Evolutionary conservation across 2,113 vertebrate genomes (phyloP).

Genomic region (Leucosticte australis): DNA sequence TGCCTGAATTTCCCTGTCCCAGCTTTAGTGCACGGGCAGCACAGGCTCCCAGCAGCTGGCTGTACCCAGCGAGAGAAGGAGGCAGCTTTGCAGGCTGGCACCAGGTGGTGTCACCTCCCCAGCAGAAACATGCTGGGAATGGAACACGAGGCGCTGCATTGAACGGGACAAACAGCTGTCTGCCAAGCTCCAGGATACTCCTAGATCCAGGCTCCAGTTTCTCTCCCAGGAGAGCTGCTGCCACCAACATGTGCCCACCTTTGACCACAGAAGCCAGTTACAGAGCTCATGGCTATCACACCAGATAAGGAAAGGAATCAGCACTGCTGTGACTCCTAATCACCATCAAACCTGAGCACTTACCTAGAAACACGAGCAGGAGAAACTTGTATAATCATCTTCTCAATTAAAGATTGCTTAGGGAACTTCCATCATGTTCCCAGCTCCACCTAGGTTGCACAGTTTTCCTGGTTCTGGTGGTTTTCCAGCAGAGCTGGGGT

Average conservation of each 20-base stretch:
- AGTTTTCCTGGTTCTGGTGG: fast-evolving
- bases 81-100: neutral
- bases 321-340: neutral
- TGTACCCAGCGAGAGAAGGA: neutral
- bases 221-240: neutral
- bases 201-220: neutral
- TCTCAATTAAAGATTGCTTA: neutral
- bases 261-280: neutral
- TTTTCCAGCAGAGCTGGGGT: neutral
- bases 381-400: neutral
- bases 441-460: neutral
- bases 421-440: neutral
- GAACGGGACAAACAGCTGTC: neutral
- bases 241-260: neutral
- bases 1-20: neutral
- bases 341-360: neutral
- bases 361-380: neutral
- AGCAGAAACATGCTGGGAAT: neutral
- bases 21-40: fast-evolving
- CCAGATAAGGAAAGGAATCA: neutral
- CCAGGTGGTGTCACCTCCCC: neutral
- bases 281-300: neutral
- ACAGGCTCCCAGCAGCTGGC: neutral
- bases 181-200: neutral
- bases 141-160: neutral